Evolutionary conservation across 2,797 vertebrate species (phyloP).

Genomic region (Acanthopagrus latus): DNA sequence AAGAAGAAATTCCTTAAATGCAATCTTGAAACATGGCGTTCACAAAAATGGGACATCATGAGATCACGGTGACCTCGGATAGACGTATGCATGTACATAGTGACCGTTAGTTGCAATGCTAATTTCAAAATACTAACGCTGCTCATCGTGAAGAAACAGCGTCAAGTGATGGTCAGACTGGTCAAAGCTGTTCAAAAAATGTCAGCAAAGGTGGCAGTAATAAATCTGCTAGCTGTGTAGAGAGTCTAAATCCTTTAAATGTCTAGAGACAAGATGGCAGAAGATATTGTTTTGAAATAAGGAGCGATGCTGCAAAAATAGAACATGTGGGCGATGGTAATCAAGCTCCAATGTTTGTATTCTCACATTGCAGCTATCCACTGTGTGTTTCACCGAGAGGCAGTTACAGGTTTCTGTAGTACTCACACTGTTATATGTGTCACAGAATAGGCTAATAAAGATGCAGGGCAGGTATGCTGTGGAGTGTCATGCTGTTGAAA

Average conservation of each 20-base stretch:
- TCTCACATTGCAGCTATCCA: slow-evolving; percentile 54
- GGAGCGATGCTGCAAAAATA: slow-evolving; percentile 55
- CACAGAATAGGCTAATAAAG: slow-evolving; percentile 19
- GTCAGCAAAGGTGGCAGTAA: not conserved
- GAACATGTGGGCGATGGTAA: slow-evolving; percentile 61
- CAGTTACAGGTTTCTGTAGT: slow-evolving; percentile 15
- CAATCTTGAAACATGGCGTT: too few relatives aligned
- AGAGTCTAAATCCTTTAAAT: slow-evolving; percentile 20
- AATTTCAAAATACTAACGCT: not conserved
- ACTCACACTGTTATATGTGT: slow-evolving; percentile 18
- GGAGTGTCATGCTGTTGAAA: not conserved
- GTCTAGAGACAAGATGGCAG: slow-evolving; percentile 28
- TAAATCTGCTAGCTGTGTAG: not conserved
- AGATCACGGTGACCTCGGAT: too few relatives aligned
- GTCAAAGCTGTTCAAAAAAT: not conserved
- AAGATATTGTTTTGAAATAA: slow-evolving; percentile 36
- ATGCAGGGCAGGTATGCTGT: slow-evolving; percentile 10
- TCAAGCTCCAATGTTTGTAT: slow-evolving; percentile 60
- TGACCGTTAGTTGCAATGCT: not conserved
- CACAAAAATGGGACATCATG: too few relatives aligned
- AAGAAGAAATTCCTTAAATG: too few relatives aligned
- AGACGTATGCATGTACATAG: not conserved
- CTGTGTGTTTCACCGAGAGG: slow-evolving; percentile 23
- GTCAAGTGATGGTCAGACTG: not conserved
- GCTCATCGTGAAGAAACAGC: not conserved